Percentiles rank a stretch among this genome's conserved stretches.
phyloP scores from a whole-genome alignment of 2,888 invertebrate species.

The Andrena flavipes region DNA sequence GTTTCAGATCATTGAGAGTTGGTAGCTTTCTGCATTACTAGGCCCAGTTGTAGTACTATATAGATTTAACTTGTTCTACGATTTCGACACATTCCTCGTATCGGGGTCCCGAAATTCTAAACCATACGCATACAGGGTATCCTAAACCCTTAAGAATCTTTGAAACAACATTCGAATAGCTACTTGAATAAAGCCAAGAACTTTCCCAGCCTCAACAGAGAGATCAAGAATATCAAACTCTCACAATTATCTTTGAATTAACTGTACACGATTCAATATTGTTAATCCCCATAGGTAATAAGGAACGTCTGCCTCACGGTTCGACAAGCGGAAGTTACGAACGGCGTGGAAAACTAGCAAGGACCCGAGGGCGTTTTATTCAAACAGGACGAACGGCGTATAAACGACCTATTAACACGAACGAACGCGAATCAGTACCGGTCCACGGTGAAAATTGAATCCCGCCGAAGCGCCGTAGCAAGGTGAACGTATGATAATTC shows the following conservation, averaged over 20 bases:
- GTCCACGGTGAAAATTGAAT: conserved; percentile 25
- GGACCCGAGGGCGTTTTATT: neutral
- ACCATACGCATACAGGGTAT: too few relatives aligned
- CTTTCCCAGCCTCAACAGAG: too few relatives aligned
- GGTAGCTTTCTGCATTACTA: too few relatives aligned
- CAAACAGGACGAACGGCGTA: neutral
- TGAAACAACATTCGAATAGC: too few relatives aligned
- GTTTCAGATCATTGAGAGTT: too few relatives aligned
- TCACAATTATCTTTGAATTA: neutral
- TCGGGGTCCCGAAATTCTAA: too few relatives aligned
- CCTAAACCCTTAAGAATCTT: too few relatives aligned
- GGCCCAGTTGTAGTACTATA: too few relatives aligned
- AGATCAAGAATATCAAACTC: too few relatives aligned
- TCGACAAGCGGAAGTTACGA: conserved; percentile 9
- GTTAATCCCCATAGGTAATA: neutral
- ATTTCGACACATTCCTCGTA: too few relatives aligned
- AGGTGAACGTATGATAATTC: conserved; percentile 36
- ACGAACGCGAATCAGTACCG: neutral
- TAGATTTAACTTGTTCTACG: too few relatives aligned
- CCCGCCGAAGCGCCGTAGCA: neutral
- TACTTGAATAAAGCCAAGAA: too few relatives aligned
- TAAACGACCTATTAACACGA: conserved; percentile 35
- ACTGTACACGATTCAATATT: neutral
- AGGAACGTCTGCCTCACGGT: conserved; percentile 2
- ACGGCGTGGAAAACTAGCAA: neutral